Conservation (phyloP, 1,140 invertebrate species). For the Drosophila elegans region DNA sequence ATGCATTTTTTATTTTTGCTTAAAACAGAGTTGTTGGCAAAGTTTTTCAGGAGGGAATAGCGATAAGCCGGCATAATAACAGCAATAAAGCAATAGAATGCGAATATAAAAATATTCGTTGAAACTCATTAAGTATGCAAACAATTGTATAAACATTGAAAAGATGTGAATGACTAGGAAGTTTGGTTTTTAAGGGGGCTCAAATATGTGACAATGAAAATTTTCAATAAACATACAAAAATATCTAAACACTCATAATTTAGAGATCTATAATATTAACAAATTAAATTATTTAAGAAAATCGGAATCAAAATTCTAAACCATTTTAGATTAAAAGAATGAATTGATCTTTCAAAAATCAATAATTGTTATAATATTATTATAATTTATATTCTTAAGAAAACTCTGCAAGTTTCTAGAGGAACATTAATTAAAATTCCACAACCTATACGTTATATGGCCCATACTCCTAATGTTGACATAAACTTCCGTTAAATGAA, state of each 20-base stretch:
- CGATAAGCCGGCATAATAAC: neutral
- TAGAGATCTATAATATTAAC: too few relatives aligned
- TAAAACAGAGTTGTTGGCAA: constrained; percentile 14
- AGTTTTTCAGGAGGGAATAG: neutral
- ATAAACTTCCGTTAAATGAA: constrained; percentile 7
- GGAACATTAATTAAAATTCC: too few relatives aligned
- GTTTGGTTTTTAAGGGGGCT: neutral
- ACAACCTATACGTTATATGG: neutral
- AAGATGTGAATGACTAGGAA: neutral
- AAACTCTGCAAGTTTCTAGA: too few relatives aligned
- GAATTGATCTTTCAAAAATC: too few relatives aligned
- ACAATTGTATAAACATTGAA: neutral
- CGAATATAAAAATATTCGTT: constrained; percentile 1
- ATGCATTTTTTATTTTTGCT: constrained; percentile 16
- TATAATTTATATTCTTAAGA: too few relatives aligned
- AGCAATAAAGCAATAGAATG: neutral
- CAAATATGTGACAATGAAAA: neutral
- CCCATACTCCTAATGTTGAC: neutral
- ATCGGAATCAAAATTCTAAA: neutral
- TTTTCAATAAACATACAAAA: neutral
- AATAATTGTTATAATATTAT: too few relatives aligned
- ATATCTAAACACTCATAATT: neutral
- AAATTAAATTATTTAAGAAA: too few relatives aligned
- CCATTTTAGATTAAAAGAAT: too few relatives aligned
- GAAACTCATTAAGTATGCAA: neutral